A percentile compares a stretch with the other conserved stretches of the same genome.
These are phyloP conservation scores for Tenthredo mesomela DNA, from an alignment of 2,888 invertebrate genomes.

Conservation along the genomic window DNA sequence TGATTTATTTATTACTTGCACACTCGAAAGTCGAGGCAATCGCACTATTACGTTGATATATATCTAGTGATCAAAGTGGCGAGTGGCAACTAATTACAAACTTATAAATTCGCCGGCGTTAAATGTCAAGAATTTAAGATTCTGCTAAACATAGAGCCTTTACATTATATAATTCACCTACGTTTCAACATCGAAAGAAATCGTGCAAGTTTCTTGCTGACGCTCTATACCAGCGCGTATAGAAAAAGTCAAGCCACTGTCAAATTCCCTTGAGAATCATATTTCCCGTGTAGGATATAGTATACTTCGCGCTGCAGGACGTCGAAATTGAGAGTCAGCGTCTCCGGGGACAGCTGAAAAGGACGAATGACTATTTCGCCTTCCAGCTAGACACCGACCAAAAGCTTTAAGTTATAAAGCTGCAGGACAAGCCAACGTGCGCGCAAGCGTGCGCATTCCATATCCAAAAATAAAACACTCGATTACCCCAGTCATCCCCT, in stretches of 20 bases:
- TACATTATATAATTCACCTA: not conserved
- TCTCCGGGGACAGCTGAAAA: slow-evolving; percentile 25
- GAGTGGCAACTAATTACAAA: slow-evolving; percentile 20
- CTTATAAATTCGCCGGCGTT: not conserved
- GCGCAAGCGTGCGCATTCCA: slow-evolving; percentile 3
- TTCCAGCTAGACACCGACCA: not conserved
- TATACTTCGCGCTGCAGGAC: not conserved
- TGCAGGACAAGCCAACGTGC: not conserved
- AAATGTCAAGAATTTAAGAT: not conserved
- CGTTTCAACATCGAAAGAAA: not conserved
- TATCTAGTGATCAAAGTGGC: not conserved
- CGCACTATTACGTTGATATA: slow-evolving; percentile 1
- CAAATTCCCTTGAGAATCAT: slow-evolving; percentile 4
- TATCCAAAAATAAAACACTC: slow-evolving; percentile 33
- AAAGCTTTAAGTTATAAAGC: not conserved
- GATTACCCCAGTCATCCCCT: slow-evolving; percentile 33
- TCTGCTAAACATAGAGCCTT: not conserved
- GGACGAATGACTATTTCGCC: slow-evolving; percentile 33
- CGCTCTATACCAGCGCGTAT: not conserved
- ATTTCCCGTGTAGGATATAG: slow-evolving; percentile 8
- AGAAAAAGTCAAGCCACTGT: not conserved
- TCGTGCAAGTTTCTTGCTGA: slow-evolving; percentile 23
- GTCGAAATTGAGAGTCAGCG: slow-evolving; percentile 27
- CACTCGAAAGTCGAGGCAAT: not conserved
- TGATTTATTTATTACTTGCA: slow-evolving; percentile 23